Evolutionary conservation across 1,140 invertebrate genomes (phyloP).

Genomic region (Drosophila ogumai): DNA sequence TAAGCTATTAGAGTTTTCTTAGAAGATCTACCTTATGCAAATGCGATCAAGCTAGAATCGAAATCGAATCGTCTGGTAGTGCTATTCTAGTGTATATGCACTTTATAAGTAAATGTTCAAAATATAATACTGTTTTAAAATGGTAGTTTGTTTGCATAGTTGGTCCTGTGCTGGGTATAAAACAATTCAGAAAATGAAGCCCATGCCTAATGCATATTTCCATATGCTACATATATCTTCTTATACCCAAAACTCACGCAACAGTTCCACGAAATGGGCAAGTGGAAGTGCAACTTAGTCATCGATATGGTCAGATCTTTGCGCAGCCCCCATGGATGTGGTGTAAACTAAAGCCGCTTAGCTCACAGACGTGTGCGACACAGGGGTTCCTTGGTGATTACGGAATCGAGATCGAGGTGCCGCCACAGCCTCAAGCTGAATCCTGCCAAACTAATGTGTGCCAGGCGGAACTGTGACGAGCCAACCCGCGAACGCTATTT

Average conservation of each 20-base stretch:
- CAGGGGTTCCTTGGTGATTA: background rate
- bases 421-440: background rate
- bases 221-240: background rate
- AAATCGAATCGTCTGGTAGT: too few species aligned
- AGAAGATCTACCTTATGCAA: too few species aligned
- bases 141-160: too few species aligned
- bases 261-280: background rate
- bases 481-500: constrained; percentile 18
- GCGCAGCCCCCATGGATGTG: background rate
- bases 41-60: too few species aligned
- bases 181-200: background rate
- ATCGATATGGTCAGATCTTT: background rate
- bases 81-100: too few species aligned
- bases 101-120: too few species aligned
- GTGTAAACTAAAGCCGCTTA: background rate
- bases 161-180: background rate
- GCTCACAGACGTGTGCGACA: background rate
- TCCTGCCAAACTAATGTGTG: constrained; percentile 5
- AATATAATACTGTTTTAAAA: too few species aligned
- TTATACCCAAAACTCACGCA: background rate
- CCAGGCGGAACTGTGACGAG: background rate
- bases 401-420: background rate
- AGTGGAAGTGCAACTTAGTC: background rate
- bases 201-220: background rate
- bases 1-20: too few species aligned